Evolutionary conservation across 2,888 invertebrate genomes (phyloP), one percentile per base, ranked within the genome.

Genomic region (Drosophila quinaria): DNA sequence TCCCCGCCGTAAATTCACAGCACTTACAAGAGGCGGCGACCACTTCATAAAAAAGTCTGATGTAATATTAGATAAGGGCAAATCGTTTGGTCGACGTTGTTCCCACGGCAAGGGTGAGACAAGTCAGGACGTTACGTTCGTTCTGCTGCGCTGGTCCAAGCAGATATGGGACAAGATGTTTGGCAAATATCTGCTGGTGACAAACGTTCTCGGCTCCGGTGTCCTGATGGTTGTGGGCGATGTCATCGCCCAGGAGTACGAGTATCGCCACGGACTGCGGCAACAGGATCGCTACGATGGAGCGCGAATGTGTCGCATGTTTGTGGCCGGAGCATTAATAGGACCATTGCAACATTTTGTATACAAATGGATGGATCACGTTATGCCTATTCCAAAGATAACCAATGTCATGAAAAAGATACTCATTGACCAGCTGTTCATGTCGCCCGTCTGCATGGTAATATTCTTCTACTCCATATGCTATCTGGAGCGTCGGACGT

Each of bases 261-360:
- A 97, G 91, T 94, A 93, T 81, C 93, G 94, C 60, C 90, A 93
- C 29, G 93, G 94, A 46, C 6, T 86, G 5, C 58, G 70, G 3
- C 41, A 49, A 0, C 71, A 87, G 25, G 93, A 94, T 91, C 95
- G 95, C 91, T 91, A 78, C 54, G 91, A 91, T 56, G 58, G 63
- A 10, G 72, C 68, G 0, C 81, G 91, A 4, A 71, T 94, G 94
- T 96, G 92, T 65, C 94, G 97, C 70, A 97, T 98, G 96, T 95
- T 96, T 71, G 90, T 94, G 10, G 95, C 97, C 47, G 98, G 98
- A 0, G 91, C 96, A 4, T 81, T 94, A 0, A 94, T 96, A 91
- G 98, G 98, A 1, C 96, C 97, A 1, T 92, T 97, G 51, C 97
- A 97, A 91, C 98, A 98, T 93, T 95, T 94, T 86, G 98, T 97